A percentile compares a stretch with the other conserved stretches of the same genome.
Evolutionary conservation across 2,113 vertebrate genomes (phyloP).

Genomic region (Spilogale gracilis): DNA sequence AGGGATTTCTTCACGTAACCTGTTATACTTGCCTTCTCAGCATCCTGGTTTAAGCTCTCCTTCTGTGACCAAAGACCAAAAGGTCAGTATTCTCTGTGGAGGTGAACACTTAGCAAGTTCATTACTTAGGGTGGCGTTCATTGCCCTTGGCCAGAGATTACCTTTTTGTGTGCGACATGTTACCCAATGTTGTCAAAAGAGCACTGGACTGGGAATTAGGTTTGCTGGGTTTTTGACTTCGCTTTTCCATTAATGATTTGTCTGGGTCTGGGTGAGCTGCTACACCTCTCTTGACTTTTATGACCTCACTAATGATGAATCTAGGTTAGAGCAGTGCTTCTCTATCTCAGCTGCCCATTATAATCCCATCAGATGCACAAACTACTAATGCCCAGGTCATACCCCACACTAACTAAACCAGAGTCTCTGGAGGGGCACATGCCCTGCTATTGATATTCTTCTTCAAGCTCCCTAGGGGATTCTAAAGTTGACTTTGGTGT

Average conservation of each 20-base stretch:
- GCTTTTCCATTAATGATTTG: neutral
- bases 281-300: neutral
- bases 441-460: neutral
- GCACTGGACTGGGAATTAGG: neutral
- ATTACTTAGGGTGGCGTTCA: neutral
- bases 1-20: neutral
- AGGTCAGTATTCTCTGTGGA: conserved; percentile 9
- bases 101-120: conserved; percentile 34
- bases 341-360: neutral
- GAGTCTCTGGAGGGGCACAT: neutral
- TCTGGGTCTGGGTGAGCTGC: neutral
- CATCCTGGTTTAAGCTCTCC: conserved; percentile 31
- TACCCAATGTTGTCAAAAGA: conserved; percentile 40
- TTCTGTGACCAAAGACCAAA: neutral
- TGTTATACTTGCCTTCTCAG: neutral
- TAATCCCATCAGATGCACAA: neutral
- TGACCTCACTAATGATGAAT: neutral
- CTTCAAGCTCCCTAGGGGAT: neutral
- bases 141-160: conserved; percentile 61
- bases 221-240: conserved; percentile 15
- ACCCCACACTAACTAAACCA: neutral
- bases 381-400: neutral
- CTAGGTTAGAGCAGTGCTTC: neutral
- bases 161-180: conserved; percentile 25
- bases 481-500: neutral